Percentiles rank a stretch among this genome's conserved stretches.
Evolutionary conservation across 2,113 vertebrate genomes (phyloP).

Genomic region (Myotis brandtii): DNA sequence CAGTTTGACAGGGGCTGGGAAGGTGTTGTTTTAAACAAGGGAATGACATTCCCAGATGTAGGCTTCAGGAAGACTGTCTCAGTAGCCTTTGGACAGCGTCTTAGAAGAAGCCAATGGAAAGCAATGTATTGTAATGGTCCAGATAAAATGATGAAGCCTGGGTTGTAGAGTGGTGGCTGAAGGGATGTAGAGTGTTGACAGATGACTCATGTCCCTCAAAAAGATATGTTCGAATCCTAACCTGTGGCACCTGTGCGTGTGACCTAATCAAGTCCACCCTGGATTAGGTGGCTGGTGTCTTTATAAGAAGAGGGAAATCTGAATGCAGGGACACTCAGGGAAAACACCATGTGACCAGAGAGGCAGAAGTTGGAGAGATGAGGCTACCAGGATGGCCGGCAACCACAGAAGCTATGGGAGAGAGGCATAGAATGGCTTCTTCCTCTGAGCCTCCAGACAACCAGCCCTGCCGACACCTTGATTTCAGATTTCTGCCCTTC

Average conservation of each 20-base stretch:
- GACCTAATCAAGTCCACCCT: background rate
- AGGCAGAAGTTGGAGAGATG: background rate
- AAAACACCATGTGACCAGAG: background rate
- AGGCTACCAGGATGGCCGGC: background rate
- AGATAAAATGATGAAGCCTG: background rate
- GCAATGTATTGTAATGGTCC: background rate
- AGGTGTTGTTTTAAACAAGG: background rate
- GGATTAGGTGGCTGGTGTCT: background rate
- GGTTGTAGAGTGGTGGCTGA: too few species aligned
- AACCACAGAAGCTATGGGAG: background rate
- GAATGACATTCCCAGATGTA: background rate
- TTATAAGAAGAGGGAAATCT: background rate
- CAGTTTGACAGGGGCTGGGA: background rate
- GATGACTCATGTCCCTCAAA: background rate
- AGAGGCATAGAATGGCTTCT: background rate
- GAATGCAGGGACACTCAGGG: background rate
- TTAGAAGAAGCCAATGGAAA: background rate
- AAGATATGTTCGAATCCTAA: background rate
- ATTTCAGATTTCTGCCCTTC: background rate
- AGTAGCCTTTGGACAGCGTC: background rate
- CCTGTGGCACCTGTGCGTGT: background rate
- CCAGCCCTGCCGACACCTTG: background rate
- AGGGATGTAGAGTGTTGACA: background rate
- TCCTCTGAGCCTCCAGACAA: background rate
- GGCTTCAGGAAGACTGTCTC: background rate